Base-by-base conservation (phyloP, 2,888 invertebrate genomes). In the Cephus spinipes region DNA sequence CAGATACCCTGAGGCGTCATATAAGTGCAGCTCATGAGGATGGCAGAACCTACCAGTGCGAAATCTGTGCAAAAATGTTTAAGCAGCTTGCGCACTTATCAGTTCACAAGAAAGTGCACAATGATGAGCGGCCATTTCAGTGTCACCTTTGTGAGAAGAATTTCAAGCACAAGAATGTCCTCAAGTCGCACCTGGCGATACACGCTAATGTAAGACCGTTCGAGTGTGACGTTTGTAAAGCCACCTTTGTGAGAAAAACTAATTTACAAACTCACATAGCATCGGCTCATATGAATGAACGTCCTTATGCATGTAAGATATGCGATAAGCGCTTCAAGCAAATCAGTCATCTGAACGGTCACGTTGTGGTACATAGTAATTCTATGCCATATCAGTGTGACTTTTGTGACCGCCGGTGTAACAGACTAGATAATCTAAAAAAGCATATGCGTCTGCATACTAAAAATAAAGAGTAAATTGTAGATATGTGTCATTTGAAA, bases 171-270 rank as follows among this genome's bases (percentile, higher is more conserved):
- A 90, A 91, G 9, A 93, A 93, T 84, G 92, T 93, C 0, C 87
- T 93, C 1, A 91, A 91, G 76, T 92, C 92, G 34, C 93, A 93
- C 81, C 85, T 92, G 35, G 87, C 90, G 0, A 91, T 91, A 11
- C 93, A 93, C 78, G 85, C 93, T 0, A 92, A 91, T 40, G 86
- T 91, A 3, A 88, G 93, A 12, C 89, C 92, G 0, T 93, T 92
- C 82, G 91, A 93, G 68, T 93, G 93, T 82, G 92, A 93, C 79
- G 89, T 92, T 12, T 93, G 93, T 83, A 93, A 93, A n/a, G 92
- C 93, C 4, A 88, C 89, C 0, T 91, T 91, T 79, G 87, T 89
- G 0, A 83, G 89, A 35, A 89, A 89, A 76, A 89, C 89, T 1
- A 89, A 89, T 78, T 55, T 89, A 3, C 89, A 89, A 68, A 89